Evolutionary conservation across 2,797 vertebrate genomes (phyloP), one percentile per base, ranked within the genome.

Genomic region (Onychomys torridus): DNA sequence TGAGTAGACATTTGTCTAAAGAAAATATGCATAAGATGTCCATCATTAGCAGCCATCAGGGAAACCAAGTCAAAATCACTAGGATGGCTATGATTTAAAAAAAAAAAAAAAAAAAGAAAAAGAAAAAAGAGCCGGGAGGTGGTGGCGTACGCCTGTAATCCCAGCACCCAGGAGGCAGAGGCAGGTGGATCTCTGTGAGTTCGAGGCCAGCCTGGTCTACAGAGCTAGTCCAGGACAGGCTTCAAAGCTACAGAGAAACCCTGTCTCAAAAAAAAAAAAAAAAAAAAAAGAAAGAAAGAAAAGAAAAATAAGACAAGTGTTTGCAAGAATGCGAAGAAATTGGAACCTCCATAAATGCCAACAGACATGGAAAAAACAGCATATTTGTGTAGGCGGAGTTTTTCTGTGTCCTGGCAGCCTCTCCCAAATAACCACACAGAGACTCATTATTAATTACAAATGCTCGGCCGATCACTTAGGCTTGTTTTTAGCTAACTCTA

Each of bases 21-120:
- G 46, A 67, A 81, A 16, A 52, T 59, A 65, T 59, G 11, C 25
- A 67, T 78, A 89, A 89, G 9, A n/a, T 23, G 2, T 29, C n/a
- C 16, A 90, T 4, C 10, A 4, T 49, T 25, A 65, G 69, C 91
- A 34, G 29, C 77, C 19, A 78, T 59, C 9, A 89, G 29, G 67
- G 73, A 96, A 93, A 94, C 29, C 77, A 92, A 76, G 59, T 43
- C 25, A 84, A 82, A 87, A 65, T 32, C 43, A 46, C 2, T 25
- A 78, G 61, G 55, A 46, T 29, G 17, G 8, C 34, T 59, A 13
- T 37, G 61, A 43, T 23, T 67, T 43, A 55, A 76, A 83, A 63
- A 29, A 55, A 55, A 17, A 71, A 16, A 37, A 55, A 76, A 83
- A 63, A 29, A 55, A 55, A 17, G 37, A 16, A 37, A 76, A 83